A percentile compares a stretch with the other conserved stretches of the same genome.
phyloP scores from a whole-genome alignment of 2,797 vertebrate genomes.

The Nothura maculosa region DNA sequence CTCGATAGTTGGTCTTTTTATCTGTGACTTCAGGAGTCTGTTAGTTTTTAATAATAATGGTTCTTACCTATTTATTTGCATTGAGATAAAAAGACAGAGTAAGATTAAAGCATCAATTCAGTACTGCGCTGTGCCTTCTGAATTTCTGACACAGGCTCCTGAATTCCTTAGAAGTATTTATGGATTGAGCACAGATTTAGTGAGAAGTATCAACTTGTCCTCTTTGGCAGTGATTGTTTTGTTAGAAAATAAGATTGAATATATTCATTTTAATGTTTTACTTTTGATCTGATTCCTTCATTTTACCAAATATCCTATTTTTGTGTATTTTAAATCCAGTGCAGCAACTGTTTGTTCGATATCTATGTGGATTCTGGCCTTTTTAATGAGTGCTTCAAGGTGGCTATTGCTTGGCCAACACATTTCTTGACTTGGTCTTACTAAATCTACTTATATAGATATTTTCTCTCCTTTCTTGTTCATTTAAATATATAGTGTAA shows the following conservation, averaged over 20 bases:
- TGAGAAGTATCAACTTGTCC: slow-evolving; percentile 26
- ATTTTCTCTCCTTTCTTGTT: neutral
- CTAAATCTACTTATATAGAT: slow-evolving; percentile 12
- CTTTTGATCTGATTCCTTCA: neutral
- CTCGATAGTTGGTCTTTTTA: neutral
- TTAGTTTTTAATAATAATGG: neutral
- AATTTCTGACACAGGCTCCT: slow-evolving; percentile 19
- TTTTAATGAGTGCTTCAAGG: slow-evolving; percentile 19
- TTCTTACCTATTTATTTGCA: slow-evolving; percentile 20
- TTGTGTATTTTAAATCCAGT: neutral
- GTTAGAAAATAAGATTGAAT: slow-evolving; percentile 24
- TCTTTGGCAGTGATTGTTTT: slow-evolving; percentile 9
- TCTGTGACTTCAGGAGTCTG: neutral
- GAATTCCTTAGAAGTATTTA: slow-evolving; percentile 27
- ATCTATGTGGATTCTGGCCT: neutral
- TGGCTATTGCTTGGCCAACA: neutral
- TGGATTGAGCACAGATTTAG: slow-evolving; percentile 18
- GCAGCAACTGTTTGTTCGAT: slow-evolving; percentile 1
- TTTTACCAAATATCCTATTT: slow-evolving; percentile 24
- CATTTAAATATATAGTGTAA: neutral
- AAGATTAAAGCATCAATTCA: slow-evolving; percentile 13
- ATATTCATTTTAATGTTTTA: slow-evolving; percentile 32
- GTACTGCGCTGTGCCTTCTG: neutral
- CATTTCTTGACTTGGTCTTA: neutral
- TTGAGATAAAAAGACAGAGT: slow-evolving; percentile 17